These are phyloP conservation scores for Urocolius indicus DNA, from an alignment of 2,113 vertebrate species.

Conservation along the genomic window DNA sequence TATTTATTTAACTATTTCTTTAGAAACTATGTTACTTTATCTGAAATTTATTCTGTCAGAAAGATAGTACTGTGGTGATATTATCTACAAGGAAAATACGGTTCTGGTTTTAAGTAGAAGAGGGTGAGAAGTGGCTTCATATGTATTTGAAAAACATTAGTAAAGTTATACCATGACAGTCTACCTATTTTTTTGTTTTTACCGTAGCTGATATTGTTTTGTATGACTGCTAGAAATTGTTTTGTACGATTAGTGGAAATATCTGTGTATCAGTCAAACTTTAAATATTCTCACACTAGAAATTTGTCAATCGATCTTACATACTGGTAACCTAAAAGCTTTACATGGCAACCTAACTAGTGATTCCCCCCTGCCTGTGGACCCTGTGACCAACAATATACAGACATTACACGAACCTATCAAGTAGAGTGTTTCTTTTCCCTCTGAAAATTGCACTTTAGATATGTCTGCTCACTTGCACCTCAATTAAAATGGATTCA, in stretches of 20 bases:
- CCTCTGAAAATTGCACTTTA: neutral
- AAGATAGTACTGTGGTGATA: neutral
- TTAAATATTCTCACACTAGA: neutral
- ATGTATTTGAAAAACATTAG: neutral
- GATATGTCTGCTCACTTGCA: neutral
- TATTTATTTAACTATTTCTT: neutral
- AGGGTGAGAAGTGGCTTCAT: neutral
- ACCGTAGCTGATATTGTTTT: neutral
- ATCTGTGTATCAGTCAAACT: neutral
- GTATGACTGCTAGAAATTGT: neutral
- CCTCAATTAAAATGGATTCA: neutral
- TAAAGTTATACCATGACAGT: neutral
- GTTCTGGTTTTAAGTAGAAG: neutral
- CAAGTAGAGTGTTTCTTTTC: neutral
- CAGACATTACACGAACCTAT: neutral
- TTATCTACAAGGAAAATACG: neutral
- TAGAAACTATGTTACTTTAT: neutral
- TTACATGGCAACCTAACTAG: neutral
- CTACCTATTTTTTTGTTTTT: neutral
- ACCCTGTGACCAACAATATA: neutral
- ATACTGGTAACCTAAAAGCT: neutral
- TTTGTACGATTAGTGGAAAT: neutral
- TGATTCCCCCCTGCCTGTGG: neutral
- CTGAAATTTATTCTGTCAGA: neutral
- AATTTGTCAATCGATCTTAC: neutral